phyloP scores from a whole-genome alignment of 2,797 vertebrate genomes.

The Falco biarmicus region DNA sequence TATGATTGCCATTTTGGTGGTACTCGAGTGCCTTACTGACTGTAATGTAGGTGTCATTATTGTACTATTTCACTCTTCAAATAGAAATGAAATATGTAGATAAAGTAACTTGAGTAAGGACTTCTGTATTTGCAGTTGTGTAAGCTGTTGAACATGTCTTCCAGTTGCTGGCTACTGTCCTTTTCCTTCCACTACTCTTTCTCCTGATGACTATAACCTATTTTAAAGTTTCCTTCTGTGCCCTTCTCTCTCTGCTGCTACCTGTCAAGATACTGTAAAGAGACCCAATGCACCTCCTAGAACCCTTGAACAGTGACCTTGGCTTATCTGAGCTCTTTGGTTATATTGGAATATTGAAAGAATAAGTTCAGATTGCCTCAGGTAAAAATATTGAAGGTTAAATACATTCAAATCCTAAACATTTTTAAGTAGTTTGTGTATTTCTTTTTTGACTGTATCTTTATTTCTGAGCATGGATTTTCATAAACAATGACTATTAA shows the following conservation, averaged over 20 bases:
- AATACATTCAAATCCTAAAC: no score
- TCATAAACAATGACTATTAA: background rate
- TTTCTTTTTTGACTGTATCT: background rate
- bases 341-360: background rate
- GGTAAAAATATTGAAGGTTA: no score
- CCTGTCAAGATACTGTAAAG: background rate
- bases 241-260: background rate
- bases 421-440: background rate
- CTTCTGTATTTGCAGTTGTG: background rate
- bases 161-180: background rate
- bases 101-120: background rate
- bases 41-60: background rate
- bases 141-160: background rate
- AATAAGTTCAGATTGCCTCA: background rate
- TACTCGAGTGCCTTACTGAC: background rate
- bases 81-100: background rate
- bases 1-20: background rate
- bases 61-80: background rate
- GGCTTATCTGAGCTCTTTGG: background rate
- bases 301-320: background rate
- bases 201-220: background rate
- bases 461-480: background rate
- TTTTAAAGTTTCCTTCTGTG: background rate
- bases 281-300: background rate
- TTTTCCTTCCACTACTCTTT: background rate